Evolutionary conservation across 2,888 invertebrate species (phyloP).

Genomic region (Cylloceria caligata): DNA sequence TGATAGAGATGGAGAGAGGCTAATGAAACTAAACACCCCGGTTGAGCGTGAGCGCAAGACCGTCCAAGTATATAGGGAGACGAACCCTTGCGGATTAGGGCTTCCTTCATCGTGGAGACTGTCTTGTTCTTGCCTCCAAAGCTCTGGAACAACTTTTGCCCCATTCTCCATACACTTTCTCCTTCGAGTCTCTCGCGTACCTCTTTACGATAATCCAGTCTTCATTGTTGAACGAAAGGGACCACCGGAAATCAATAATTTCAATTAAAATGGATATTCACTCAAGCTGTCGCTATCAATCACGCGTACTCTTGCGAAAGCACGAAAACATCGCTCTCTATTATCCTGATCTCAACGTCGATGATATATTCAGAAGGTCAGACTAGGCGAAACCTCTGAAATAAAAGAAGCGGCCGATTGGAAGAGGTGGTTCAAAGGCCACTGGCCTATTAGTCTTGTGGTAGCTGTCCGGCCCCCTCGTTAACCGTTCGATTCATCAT

Average conservation of each 20-base stretch:
- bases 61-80: slow-evolving; percentile 26
- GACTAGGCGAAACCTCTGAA: background rate
- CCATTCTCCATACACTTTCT: background rate
- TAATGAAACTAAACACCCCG: slow-evolving; percentile 68
- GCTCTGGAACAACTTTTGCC: slow-evolving; percentile 43
- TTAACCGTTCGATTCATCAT: slow-evolving; percentile 76
- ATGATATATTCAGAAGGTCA: background rate
- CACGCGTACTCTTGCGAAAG: background rate
- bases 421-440: slow-evolving; percentile 22
- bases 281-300: background rate
- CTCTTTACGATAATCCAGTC: slow-evolving; percentile 56
- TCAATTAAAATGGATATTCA: slow-evolving; percentile 30
- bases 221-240: slow-evolving; percentile 31
- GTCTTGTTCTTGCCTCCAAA: slow-evolving; percentile 57
- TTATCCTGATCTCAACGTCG: background rate
- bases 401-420: slow-evolving; percentile 21
- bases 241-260: slow-evolving; percentile 40
- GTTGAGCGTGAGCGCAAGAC: slow-evolving; percentile 41
- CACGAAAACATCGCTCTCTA: background rate
- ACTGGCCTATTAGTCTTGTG: slow-evolving; percentile 25
- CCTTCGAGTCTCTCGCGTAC: slow-evolving; percentile 25
- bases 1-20: slow-evolving; percentile 35
- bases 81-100: slow-evolving; percentile 63
- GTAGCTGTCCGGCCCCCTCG: slow-evolving; percentile 64
- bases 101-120: slow-evolving; percentile 62